Evolutionary conservation across 2,888 invertebrate species (phyloP).

Genomic region (Drosophila mettleri): DNA sequence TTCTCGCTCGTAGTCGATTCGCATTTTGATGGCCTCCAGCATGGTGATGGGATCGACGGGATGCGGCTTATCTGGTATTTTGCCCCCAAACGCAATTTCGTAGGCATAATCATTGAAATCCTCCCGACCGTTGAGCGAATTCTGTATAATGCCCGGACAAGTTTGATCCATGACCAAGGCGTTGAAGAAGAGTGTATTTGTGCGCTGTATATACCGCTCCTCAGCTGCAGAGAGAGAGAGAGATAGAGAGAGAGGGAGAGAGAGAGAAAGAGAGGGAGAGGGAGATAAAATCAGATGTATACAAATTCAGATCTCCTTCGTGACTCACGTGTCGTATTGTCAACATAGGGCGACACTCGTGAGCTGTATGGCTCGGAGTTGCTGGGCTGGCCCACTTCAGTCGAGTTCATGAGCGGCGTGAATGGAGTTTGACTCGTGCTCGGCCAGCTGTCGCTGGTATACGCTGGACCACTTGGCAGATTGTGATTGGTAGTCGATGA

Average conservation of each 20-base stretch:
- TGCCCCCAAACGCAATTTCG: conserved; percentile 50
- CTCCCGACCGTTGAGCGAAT: conserved; percentile 54
- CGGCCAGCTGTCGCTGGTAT: neutral
- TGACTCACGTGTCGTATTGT: conserved; percentile 37
- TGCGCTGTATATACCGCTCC: conserved; percentile 37
- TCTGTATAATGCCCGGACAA: conserved; percentile 72
- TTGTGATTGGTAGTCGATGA: neutral
- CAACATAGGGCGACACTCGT: neutral
- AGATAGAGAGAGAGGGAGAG: too few relatives aligned
- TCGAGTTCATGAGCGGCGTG: neutral
- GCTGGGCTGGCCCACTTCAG: neutral
- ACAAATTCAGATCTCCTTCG: neutral
- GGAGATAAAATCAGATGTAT: too few relatives aligned
- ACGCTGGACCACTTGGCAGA: neutral
- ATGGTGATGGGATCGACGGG: conserved; percentile 72
- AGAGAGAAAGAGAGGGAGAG: too few relatives aligned
- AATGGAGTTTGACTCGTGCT: neutral
- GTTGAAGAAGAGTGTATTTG: conserved; percentile 40
- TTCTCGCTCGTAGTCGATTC: conserved; percentile 68
- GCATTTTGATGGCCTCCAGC: conserved; percentile 72
- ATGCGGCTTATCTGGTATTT: conserved; percentile 38
- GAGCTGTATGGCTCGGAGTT: neutral
- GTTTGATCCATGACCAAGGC: conserved; percentile 62
- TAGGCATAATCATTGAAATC: conserved; percentile 69
- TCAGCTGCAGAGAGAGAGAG: conserved; percentile 43